Percentiles rank a stretch among this genome's conserved stretches.
These are phyloP conservation scores for Catharus minimus DNA, from an alignment of 2,113 vertebrate genomes.

Conservation along the genomic window DNA sequence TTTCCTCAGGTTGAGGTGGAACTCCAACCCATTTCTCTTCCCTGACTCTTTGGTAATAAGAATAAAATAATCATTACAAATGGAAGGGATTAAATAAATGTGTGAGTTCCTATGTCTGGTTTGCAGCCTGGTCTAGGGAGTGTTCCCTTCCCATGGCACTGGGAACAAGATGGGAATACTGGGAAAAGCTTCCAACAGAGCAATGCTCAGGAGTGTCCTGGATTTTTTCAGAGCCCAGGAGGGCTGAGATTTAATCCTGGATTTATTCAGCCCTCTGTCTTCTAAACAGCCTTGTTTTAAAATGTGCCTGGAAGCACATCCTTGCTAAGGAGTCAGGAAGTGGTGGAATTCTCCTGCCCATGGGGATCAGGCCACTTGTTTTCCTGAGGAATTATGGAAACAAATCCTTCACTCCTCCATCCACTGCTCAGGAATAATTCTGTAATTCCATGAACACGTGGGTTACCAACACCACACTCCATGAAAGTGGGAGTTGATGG, in stretches of 20 bases:
- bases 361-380: neutral
- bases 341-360: neutral
- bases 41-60: neutral
- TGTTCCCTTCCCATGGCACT: neutral
- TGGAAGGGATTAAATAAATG: neutral
- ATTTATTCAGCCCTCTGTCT: neutral
- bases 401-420: neutral
- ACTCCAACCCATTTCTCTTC: neutral
- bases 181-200: neutral
- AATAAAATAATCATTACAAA: neutral
- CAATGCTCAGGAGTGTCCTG: neutral
- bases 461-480: neutral
- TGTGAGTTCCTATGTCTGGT: neutral
- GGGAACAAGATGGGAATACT: rapidly evolving
- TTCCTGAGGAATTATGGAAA: neutral
- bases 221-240: neutral
- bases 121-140: neutral
- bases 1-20: neutral
- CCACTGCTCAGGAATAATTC: neutral
- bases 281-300: neutral
- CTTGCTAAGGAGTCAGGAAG: neutral
- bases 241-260: neutral
- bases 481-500: neutral
- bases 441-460: neutral
- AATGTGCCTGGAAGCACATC: neutral